Evolutionary conservation across 1,140 invertebrate species (phyloP).

Genomic region (Scaptomyza montana): DNA sequence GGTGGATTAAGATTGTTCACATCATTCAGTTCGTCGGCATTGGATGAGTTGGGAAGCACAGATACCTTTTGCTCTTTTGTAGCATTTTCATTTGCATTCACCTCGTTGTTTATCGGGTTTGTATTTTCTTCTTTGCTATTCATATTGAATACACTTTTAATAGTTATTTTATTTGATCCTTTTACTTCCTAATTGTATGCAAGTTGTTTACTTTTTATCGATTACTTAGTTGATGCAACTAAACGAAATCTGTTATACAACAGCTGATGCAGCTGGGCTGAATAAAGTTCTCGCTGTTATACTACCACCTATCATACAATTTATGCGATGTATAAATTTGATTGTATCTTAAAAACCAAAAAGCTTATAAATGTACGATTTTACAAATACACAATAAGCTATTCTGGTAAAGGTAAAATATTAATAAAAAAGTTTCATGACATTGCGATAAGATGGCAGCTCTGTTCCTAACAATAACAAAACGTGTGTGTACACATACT

Average conservation of each 20-base stretch:
- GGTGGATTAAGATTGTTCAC: conserved; percentile 7
- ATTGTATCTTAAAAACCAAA: too few relatives aligned
- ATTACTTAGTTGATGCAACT: too few relatives aligned
- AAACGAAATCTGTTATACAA: background rate
- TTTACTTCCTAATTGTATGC: background rate
- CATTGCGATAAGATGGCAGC: conserved; percentile 5
- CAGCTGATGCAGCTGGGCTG: too few relatives aligned
- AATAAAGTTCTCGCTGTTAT: too few relatives aligned
- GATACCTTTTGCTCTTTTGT: background rate
- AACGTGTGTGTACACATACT: background rate
- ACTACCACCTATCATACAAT: too few relatives aligned
- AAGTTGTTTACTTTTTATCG: conserved; percentile 13
- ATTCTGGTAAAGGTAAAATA: too few relatives aligned
- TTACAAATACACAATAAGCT: too few relatives aligned
- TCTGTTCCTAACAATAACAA: background rate
- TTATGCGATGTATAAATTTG: background rate
- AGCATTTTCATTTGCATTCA: background rate
- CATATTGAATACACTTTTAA: conserved; percentile 8
- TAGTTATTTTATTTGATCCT: background rate
- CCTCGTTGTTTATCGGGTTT: background rate
- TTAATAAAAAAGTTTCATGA: background rate
- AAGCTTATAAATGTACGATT: too few relatives aligned
- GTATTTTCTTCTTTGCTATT: conserved; percentile 21
- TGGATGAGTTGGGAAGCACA: background rate
- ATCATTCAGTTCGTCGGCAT: conserved; percentile 32